Base-by-base conservation (phyloP, 1,140 invertebrate species). In the Caenorhabditis briggsae region DNA sequence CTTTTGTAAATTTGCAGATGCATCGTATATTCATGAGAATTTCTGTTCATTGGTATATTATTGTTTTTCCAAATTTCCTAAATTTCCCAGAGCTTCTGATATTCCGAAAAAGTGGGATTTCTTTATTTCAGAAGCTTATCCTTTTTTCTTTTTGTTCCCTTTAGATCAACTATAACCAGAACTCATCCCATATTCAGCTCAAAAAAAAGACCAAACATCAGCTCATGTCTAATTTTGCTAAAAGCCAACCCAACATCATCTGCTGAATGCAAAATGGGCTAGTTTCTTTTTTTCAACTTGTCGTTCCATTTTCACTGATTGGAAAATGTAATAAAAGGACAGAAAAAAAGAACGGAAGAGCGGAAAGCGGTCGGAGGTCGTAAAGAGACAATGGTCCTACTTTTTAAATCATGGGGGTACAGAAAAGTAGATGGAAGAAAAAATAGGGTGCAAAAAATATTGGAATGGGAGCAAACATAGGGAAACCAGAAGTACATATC, bases 241-340 rank as follows among this genome's bases (percentile, higher is more conserved):
- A 64, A 64, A 64, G 33, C 23, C 61, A 64, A n/a, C 18, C 58
- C 6, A 64, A 33, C 23, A 41, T 64, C 33, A 33, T 18, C 25
- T 33, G 23, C 33, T 64, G 33, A 64, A 33, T 58, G 16, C 6
- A 53, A 16, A 53, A 53, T 53, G 50, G 9, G 12, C 20, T 64
- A 18, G 61, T 64, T n/a, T 43, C n/a, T 43, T 78, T 50, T 48
- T 78, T 78, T 43, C 41, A 7, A n/a, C 46, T 50, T 14, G 43
- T 70, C 64, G 64, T 78, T 78, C 70, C 70, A 78, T 78, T 78
- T 50, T 12, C 70, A 50, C 70, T 78, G 70, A 78, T 78, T 78
- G 70, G 41, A 70, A 70, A 78, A 78, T 78, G 70, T 48, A 50
- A 50, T 48, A 78, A 78, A 78, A 78, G 70, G 70, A 18, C 18